A percentile compares a stretch with the other conserved stretches of the same genome.
Evolutionary conservation across 2,888 invertebrate genomes (phyloP).

Genomic region (Patella depressa): DNA sequence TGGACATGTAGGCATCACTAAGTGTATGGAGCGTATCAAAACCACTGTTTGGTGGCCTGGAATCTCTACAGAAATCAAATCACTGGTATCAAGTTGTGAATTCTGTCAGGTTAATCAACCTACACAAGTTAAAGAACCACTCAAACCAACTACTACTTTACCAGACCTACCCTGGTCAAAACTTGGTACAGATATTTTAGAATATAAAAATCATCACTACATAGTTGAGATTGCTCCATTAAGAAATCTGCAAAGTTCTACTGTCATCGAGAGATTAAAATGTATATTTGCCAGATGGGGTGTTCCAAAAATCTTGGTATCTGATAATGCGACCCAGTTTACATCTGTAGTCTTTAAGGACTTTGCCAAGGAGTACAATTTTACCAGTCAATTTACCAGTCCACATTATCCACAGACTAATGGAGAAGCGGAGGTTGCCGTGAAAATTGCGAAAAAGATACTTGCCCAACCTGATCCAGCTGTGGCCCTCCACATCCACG

Average conservation of each 20-base stretch:
- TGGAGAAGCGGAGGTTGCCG: background rate
- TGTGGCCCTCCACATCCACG: background rate
- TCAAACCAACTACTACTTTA: background rate
- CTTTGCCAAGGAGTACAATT: background rate
- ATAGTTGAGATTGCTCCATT: background rate
- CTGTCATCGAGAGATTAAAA: background rate
- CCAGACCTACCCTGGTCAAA: constrained; percentile 8
- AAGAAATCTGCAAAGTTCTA: no score
- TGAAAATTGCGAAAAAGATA: background rate
- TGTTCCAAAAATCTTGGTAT: background rate
- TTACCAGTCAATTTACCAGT: background rate
- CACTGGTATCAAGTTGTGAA: no score
- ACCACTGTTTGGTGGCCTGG: background rate
- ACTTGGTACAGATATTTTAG: no score
- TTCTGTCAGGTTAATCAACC: no score
- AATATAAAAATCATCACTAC: background rate
- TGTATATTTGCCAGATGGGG: constrained; percentile 8
- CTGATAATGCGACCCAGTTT: background rate
- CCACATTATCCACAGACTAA: constrained; percentile 1
- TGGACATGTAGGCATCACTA: no score
- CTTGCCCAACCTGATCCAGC: background rate
- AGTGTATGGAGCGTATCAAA: background rate
- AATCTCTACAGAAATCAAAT: no score
- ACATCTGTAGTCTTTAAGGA: background rate
- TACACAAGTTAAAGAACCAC: no score